Evolutionary conservation across 2,888 invertebrate species (phyloP), one percentile per base, ranked within the genome.

Genomic region (Xylophagus ater): DNA sequence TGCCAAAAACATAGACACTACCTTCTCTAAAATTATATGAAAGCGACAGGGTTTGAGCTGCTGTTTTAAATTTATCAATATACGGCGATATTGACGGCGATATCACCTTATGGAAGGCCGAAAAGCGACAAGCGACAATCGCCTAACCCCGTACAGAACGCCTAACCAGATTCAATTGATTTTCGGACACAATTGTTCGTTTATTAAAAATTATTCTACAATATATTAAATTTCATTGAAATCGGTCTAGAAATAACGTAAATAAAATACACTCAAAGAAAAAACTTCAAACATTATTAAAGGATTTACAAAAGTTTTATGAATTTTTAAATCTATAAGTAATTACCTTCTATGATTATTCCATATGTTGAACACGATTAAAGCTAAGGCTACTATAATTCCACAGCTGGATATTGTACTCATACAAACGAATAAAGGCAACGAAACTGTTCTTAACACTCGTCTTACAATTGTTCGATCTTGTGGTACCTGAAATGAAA

Each of bases 381-480:
- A 76, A 21, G 72, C 77, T 45, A 89, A 68, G 13, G 94, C 90
- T 43, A 83, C 78, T 26, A 87, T 61, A 50, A 96, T 87, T 21
- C 96, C 97, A 40, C 89, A 73, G 48, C 82, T 75, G 43, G 94
- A 89, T 49, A 96, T 78, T 12, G 84, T 78, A 55, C 89, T 83
- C 87, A 97, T 93, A 56, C 89, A 85, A 45, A 93, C 81, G 62
- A 94, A 94, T 44, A 98, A 71, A 36, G 88, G 84, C 51, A 88
- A 68, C 1, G 92, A 89, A 10, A 96, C 85, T 6, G 85, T 89
- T 43, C 92, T 73, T 35, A 94, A 67, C 35, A 85, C 82, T 51
- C 78, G 77, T 52, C 82, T 76, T 34, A 94, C 84, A 57, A 92
- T 86, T 9, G 94, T 96, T 44, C 92, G 75, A 64, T 96, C 94